phyloP scores from a whole-genome alignment of 1,140 invertebrate genomes.

The Zaprionus kolodkinae region DNA sequence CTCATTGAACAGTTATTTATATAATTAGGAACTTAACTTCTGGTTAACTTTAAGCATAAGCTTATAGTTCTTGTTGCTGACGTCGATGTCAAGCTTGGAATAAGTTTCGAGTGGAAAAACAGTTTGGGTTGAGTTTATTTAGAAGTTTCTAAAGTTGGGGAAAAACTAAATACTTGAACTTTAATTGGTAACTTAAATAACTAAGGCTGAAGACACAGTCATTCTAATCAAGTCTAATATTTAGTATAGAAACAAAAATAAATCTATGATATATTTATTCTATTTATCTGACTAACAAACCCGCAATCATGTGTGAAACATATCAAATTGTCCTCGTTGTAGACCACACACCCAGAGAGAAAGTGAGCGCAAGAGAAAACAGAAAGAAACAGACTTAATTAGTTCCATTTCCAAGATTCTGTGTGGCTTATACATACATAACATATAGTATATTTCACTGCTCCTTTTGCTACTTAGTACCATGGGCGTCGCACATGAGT shows the following conservation, averaged over 20 bases:
- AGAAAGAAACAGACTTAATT: slow-evolving; percentile 9
- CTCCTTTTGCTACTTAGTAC: slow-evolving; percentile 4
- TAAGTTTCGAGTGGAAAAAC: not conserved
- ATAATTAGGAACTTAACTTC: not conserved
- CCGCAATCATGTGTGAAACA: not conserved
- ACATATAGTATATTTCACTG: not conserved
- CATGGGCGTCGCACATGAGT: slow-evolving; percentile 21
- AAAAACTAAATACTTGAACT: not conserved
- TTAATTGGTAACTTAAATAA: too few relatives aligned
- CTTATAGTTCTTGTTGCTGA: not conserved
- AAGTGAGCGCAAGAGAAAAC: not conserved
- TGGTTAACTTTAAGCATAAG: not conserved
- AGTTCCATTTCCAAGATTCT: not conserved
- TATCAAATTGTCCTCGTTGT: not conserved
- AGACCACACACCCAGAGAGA: not conserved
- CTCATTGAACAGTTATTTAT: not conserved
- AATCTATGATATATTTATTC: too few relatives aligned
- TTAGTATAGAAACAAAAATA: too few relatives aligned
- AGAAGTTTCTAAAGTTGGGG: not conserved
- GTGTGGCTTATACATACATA: too few relatives aligned
- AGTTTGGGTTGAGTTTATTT: not conserved
- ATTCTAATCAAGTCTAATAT: too few relatives aligned
- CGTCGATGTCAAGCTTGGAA: not conserved
- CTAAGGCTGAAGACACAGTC: too few relatives aligned
- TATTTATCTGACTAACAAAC: not conserved